phyloP scores from a whole-genome alignment of 2,888 invertebrate species.

The Drosophila mettleri region DNA sequence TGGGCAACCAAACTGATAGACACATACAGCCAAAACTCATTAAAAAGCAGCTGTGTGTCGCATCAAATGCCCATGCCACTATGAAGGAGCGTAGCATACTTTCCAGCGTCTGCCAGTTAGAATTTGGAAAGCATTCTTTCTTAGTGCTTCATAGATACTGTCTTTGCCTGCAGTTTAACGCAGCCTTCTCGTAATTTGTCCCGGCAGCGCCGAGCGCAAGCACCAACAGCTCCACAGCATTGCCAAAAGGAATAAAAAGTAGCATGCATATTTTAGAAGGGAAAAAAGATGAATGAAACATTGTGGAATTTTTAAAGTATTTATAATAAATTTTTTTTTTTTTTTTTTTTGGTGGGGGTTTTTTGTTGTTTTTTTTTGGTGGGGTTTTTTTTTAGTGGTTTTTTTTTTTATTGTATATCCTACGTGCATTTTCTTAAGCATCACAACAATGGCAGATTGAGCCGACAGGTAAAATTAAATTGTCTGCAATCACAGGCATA shows the following conservation, averaged over 20 bases:
- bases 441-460: conserved; percentile 52
- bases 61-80: conserved; percentile 40
- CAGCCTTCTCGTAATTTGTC: conserved; percentile 78
- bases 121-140: conserved; percentile 20
- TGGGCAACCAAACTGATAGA: conserved; percentile 25
- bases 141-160: conserved; percentile 66
- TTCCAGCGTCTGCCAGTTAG: conserved; percentile 41
- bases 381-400: no score
- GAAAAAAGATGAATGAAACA: no score
- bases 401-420: conserved; percentile 47
- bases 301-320: no score
- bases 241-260: conserved; percentile 20
- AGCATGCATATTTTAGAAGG: no score
- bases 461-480: conserved; percentile 72
- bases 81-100: conserved; percentile 36
- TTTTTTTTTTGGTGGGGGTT: no score
- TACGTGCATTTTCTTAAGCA: conserved; percentile 37
- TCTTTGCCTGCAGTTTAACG: conserved; percentile 63
- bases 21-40: conserved; percentile 51
- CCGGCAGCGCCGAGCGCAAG: conserved; percentile 47
- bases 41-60: conserved; percentile 67
- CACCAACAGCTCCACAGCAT: conserved; percentile 34
- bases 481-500: conserved; percentile 33
- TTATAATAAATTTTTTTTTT: no score
- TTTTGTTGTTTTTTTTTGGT: no score